These are phyloP conservation scores for Macroramphosus scolopax DNA, from an alignment of 2,797 vertebrate species.

Conservation along the genomic window DNA sequence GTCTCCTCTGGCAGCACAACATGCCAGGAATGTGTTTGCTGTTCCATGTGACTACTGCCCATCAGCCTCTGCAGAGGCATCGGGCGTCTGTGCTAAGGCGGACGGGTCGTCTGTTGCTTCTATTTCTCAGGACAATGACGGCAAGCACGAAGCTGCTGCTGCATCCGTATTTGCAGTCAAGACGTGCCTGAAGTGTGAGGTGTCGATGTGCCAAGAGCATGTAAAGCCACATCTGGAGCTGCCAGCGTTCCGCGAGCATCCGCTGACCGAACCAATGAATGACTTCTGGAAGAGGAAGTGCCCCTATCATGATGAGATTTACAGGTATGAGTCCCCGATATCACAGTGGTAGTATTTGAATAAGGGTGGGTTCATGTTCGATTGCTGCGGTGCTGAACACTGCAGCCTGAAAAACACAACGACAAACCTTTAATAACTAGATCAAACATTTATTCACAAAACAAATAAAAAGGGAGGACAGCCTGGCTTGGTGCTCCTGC, in stretches of 20 bases:
- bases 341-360: no score
- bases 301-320: constrained; percentile 74
- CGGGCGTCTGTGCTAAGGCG: fast-evolving
- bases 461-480: no score
- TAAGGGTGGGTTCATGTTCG: no score
- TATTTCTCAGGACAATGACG: constrained; percentile 14
- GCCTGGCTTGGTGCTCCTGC: no score
- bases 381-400: no score
- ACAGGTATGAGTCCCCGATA: constrained; percentile 58
- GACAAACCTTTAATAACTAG: no score
- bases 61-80: constrained; percentile 1
- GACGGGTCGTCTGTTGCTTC: not conserved
- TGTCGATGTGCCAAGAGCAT: constrained; percentile 80
- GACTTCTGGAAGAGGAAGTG: constrained; percentile 78
- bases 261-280: constrained; percentile 68
- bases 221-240: constrained; percentile 76
- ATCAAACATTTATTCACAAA: no score
- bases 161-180: constrained; percentile 59
- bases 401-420: no score
- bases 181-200: constrained; percentile 81
- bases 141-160: not conserved
- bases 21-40: not conserved
- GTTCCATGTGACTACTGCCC: constrained; percentile 73
- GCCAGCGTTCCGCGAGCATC: constrained; percentile 76
- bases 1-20: not conserved